Evolutionary conservation across 2,797 vertebrate species (phyloP).

Genomic region (Linurgus olivaceus): DNA sequence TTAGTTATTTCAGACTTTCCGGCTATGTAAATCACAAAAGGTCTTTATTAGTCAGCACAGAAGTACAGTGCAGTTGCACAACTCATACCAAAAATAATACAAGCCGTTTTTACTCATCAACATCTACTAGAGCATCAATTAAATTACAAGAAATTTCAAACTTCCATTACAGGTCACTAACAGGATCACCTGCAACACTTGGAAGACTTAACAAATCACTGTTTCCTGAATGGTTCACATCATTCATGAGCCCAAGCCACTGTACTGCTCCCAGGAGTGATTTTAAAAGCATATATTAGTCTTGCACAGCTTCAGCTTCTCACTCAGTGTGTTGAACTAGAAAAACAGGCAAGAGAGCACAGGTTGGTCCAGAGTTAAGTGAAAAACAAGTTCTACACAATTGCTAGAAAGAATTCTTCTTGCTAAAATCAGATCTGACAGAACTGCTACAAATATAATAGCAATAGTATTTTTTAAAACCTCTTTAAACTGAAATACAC

Average conservation of each 20-base stretch:
- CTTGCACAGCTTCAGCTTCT: background rate
- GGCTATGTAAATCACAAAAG: background rate
- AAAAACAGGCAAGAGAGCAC: background rate
- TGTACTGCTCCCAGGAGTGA: background rate
- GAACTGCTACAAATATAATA: background rate
- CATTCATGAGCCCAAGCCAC: background rate
- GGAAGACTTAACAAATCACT: background rate
- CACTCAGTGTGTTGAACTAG: background rate
- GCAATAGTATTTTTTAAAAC: background rate
- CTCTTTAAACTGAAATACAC: background rate
- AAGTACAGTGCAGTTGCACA: background rate
- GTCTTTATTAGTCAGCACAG: background rate
- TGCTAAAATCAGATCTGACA: background rate
- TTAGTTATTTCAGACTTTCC: background rate
- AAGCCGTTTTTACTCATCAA: background rate
- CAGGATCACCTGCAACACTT: background rate
- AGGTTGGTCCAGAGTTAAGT: background rate
- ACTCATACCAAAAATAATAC: background rate
- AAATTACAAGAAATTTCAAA: background rate
- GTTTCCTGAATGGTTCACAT: background rate
- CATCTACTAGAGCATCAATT: background rate
- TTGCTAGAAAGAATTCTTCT: background rate
- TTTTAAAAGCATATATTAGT: background rate
- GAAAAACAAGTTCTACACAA: background rate
- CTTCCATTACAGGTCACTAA: background rate